Percentiles rank a stretch among this genome's conserved stretches.
Conservation (phyloP, 2,888 invertebrate species). For the Dicycla oo region DNA sequence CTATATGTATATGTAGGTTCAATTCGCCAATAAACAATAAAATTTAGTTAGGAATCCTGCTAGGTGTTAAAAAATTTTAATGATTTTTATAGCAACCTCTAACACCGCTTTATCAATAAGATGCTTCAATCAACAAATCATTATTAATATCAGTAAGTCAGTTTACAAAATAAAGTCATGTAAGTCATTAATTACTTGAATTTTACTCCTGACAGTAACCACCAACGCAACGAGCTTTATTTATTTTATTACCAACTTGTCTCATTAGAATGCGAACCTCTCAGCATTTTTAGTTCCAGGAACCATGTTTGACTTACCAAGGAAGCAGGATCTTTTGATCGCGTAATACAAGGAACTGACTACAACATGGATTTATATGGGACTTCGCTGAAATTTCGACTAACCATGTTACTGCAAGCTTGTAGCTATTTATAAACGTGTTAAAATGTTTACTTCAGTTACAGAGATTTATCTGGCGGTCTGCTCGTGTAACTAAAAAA, state of each 20-base stretch:
- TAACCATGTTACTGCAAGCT: conserved; percentile 15
- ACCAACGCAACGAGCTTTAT: not conserved
- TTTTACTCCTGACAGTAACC: conserved; percentile 1
- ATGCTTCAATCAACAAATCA: not conserved
- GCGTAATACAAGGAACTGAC: conserved; percentile 43
- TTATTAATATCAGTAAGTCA: not conserved
- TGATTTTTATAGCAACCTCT: not conserved
- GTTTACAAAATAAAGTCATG: not conserved
- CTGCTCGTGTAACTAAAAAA: not conserved
- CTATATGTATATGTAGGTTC: too few species aligned
- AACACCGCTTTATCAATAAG: not conserved
- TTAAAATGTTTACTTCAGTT: conserved; percentile 31
- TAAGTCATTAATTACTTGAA: conserved; percentile 1
- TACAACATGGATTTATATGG: conserved; percentile 43
- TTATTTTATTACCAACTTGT: conserved; percentile 9
- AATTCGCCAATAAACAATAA: not conserved
- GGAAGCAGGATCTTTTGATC: conserved; percentile 54
- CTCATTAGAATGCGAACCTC: conserved; percentile 15
- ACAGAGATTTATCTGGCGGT: conserved; percentile 25
- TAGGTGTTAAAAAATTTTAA: not conserved
- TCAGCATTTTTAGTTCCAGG: conserved; percentile 32
- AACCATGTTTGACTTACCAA: conserved; percentile 35
- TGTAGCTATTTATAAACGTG: conserved; percentile 38
- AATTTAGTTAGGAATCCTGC: not conserved
- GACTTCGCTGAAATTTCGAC: conserved; percentile 52